A percentile compares a stretch with the other conserved stretches of the same genome.
These are phyloP conservation scores for Araneus ventricosus DNA, from an alignment of 1,140 invertebrate species.

Conservation along the genomic window DNA sequence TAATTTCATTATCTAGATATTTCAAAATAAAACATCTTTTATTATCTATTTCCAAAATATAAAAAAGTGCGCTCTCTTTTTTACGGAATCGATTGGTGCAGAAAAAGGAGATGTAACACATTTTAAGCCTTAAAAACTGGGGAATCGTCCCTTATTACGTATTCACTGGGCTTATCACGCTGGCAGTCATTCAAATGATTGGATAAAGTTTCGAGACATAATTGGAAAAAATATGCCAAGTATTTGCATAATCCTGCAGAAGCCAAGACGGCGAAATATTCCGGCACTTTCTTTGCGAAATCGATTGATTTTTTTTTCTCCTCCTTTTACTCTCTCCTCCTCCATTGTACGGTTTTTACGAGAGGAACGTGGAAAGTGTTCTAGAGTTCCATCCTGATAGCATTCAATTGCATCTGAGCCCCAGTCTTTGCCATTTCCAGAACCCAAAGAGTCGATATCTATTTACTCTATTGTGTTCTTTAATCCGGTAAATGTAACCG, in stretches of 20 bases:
- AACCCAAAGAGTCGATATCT: slow-evolving; percentile 75
- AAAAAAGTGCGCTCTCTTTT: background rate
- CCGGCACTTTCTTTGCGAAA: slow-evolving; percentile 53
- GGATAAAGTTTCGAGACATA: slow-evolving; percentile 74
- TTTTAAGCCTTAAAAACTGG: slow-evolving; percentile 70
- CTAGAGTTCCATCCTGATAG: slow-evolving; percentile 67
- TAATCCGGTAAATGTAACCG: slow-evolving; percentile 75
- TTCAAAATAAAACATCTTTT: background rate
- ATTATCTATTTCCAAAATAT: background rate
- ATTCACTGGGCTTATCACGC: slow-evolving; percentile 72
- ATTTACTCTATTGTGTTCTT: slow-evolving; percentile 75
- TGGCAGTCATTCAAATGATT: slow-evolving; percentile 75
- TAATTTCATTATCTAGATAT: no score
- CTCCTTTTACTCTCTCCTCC: slow-evolving; percentile 43
- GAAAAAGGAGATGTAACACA: slow-evolving; percentile 34
- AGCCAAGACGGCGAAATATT: slow-evolving; percentile 63
- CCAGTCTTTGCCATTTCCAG: slow-evolving; percentile 58
- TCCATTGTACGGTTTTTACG: slow-evolving; percentile 66
- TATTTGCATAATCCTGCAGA: slow-evolving; percentile 72
- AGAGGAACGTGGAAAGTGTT: slow-evolving; percentile 73
- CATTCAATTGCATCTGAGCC: slow-evolving; percentile 74
- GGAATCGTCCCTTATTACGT: slow-evolving; percentile 73
- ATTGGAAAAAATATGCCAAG: slow-evolving; percentile 75
- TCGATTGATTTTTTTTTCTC: slow-evolving; percentile 49
- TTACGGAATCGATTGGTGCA: background rate